Evolutionary conservation across 2,797 vertebrate species (phyloP), one percentile per base, ranked within the genome.

Genomic region (Sebastes kiyomatsui): DNA sequence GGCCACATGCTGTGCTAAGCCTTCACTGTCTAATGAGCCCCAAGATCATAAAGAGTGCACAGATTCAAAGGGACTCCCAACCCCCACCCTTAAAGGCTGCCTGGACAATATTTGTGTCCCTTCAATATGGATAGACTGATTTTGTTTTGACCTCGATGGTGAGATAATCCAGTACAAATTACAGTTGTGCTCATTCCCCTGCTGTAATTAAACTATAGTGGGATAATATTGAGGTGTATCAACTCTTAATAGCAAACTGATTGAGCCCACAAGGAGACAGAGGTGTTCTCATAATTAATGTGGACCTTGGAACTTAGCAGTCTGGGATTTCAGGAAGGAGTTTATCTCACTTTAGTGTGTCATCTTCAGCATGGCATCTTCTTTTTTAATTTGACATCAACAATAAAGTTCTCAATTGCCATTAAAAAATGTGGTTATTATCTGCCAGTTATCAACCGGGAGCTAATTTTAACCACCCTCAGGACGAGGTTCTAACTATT

Each of bases 1-100:
- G 80, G 75, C 91, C 86, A 22, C 90, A 84, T 55, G 84, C 88
- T 87, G 90, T 8, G 92, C 84, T 90, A 79, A 93, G 85, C 84
- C 83, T 80, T 81, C 35, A 55, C 85, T 74, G 69, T 61, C 78
- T 91, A 88, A 94, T 91, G 85, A 94, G 84, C 68, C 79, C 77
- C 76, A 54, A 81, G 84, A 92, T 93, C 80, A 90, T 77, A 87
- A 77, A 74, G 25, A 86, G 77, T 61, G 77, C 71, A 74, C 30
- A 71, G 3, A 73, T 85, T 87, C 87, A 87, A 85, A 90, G 84
- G 70, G 18, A 33, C 42, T 33, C 22, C 58, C 60, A 72, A 46
- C 80, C 76, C 55, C 42, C 38, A 30, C 18, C 23, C 42, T 25
- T 46, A 54, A 70, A 85, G 79, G 33, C 75, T 65, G 77, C 23